Evolutionary conservation across 2,888 invertebrate genomes (phyloP), one percentile per base, ranked within the genome.

Genomic region (Sceliomorpha sp.): DNA sequence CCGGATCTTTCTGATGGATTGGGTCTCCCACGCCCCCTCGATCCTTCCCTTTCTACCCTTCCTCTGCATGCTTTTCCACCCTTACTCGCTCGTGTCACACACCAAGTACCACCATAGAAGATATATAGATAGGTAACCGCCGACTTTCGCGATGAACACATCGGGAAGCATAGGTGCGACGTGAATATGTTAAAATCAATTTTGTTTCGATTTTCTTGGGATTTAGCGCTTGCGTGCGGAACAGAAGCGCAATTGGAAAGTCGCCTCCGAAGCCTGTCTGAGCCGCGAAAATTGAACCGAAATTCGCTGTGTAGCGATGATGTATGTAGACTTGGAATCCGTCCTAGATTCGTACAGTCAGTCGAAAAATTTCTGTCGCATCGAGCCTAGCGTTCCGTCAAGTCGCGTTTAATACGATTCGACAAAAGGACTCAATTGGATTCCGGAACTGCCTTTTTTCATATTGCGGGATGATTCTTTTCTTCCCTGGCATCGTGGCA

Each of bases 1-100:
- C 74, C 76, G 73, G 74, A 74, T 75, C 79, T 74, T 75, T 77
- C 83, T 82, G 83, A 85, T 85, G 80, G 83, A 85, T 84, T 81
- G 81, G 76, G 77, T 81, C 69, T 56, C 73, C 70, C 67, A 70
- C 72, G 69, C 69, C 66, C 66, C 55, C 34, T 29, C 50, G 44
- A 56, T 59, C 64, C 64, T 53, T 60, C 34, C 15, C 47, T 31
- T 14, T 40, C 45, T 44, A 50, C 36, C 48, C 12, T 29, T 10
- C 44, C 29, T 29, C n/a, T 34, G 9, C 31, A 34, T 39, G 53
- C 60, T 62, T 53, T 56, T 31, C 68, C 55, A 56, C 63, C 44
- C 67, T 59, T 51, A 29, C 39, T 42, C 50, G 48, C 45, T 48
- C 56, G 29, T 68, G 45, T 70, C 73, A 69, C 62, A 48, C 39